Evolutionary conservation across 2,888 invertebrate genomes (phyloP).

Genomic region (Stenurella melanura): DNA sequence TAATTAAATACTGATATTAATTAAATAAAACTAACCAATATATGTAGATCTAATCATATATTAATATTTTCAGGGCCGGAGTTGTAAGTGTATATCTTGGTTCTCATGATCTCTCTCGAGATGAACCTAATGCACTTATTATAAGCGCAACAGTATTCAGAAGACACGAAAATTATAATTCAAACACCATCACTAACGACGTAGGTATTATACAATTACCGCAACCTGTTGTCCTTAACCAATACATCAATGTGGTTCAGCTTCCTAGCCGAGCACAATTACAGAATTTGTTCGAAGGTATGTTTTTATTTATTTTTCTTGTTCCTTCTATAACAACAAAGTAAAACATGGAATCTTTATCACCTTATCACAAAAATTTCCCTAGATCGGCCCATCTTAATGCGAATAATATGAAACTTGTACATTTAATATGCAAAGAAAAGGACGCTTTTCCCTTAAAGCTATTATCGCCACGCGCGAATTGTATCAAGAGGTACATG

Average conservation of each 20-base stretch:
- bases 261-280: not conserved
- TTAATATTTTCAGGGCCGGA: conserved; percentile 9
- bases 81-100: conserved; percentile 18
- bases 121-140: not conserved
- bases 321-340: not conserved
- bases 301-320: not conserved
- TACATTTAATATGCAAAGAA: too few species aligned
- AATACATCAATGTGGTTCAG: not conserved
- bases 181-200: conserved; percentile 19
- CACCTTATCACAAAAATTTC: too few species aligned
- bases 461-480: too few species aligned
- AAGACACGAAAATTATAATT: conserved; percentile 4
- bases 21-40: too few species aligned
- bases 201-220: conserved; percentile 4
- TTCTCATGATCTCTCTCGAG: not conserved
- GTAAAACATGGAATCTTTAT: not conserved
- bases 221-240: not conserved
- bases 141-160: not conserved
- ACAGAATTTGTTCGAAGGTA: conserved; percentile 8
- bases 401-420: too few species aligned
- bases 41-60: too few species aligned
- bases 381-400: too few species aligned
- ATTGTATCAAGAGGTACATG: too few species aligned
- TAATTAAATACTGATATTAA: too few species aligned
- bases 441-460: too few species aligned